Percentiles rank a stretch among this genome's conserved stretches.
Conservation (phyloP, 1,140 invertebrate species). For the Conus ventricosus region DNA sequence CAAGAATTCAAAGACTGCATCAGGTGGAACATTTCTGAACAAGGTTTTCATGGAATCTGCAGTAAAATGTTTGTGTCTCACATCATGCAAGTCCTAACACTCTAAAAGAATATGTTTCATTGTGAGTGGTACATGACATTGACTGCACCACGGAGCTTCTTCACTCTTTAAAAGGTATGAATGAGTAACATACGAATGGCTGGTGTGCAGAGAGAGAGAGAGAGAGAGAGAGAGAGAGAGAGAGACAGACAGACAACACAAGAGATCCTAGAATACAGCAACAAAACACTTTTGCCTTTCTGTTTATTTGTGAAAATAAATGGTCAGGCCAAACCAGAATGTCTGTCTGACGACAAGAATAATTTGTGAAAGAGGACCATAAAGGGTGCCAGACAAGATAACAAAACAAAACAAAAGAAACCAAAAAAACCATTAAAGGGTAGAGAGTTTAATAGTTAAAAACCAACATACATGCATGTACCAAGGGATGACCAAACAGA, state of each 20-base stretch:
- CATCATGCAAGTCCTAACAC: too few relatives aligned
- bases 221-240: background rate
- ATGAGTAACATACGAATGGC: too few relatives aligned
- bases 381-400: background rate
- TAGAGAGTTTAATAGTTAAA: background rate
- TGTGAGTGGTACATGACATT: too few relatives aligned
- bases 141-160: too few relatives aligned
- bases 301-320: slow-evolving; percentile 29
- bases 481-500: background rate
- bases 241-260: background rate
- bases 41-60: too few relatives aligned
- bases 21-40: too few relatives aligned
- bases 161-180: too few relatives aligned
- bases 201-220: background rate
- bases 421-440: background rate
- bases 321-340: background rate
- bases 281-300: slow-evolving; percentile 1
- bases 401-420: too few relatives aligned
- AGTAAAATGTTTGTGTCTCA: too few relatives aligned
- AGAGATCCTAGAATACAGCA: background rate
- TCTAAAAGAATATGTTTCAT: too few relatives aligned
- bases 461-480: background rate
- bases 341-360: slow-evolving; percentile 19
- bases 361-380: slow-evolving; percentile 17
- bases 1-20: too few relatives aligned